phyloP scores from a whole-genome alignment of 2,113 vertebrate genomes.

The Dipodomys ordii region DNA sequence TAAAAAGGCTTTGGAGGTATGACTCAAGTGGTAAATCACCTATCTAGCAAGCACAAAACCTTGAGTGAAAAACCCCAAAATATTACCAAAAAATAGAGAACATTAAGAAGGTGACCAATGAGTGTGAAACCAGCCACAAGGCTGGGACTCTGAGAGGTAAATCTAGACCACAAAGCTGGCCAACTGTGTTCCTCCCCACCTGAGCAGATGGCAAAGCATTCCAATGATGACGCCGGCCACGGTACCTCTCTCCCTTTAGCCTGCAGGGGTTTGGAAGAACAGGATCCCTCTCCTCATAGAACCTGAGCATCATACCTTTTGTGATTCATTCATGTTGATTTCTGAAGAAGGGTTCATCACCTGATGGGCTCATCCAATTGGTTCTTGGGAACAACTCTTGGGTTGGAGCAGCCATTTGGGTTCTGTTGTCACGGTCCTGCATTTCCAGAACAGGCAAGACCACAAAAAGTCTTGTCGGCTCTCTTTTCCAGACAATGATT shows the following conservation, averaged over 20 bases:
- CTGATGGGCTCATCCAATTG: too few relatives aligned
- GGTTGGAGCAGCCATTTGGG: accelerated
- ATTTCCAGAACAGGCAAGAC: not conserved
- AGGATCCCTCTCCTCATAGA: too few relatives aligned
- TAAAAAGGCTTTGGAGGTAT: not conserved
- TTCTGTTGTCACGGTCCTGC: not conserved
- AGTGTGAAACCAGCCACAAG: not conserved
- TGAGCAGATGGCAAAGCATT: not conserved
- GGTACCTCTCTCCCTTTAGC: not conserved
- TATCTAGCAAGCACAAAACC: too few relatives aligned
- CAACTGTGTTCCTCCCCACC: accelerated
- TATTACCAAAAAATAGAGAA: too few relatives aligned
- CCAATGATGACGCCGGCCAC: too few relatives aligned
- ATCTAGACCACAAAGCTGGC: not conserved
- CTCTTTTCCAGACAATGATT: not conserved
- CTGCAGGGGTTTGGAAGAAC: not conserved
- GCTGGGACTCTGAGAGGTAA: not conserved
- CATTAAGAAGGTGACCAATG: not conserved
- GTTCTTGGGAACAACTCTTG: too few relatives aligned
- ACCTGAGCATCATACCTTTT: too few relatives aligned
- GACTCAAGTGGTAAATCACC: too few relatives aligned
- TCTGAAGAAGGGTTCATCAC: too few relatives aligned
- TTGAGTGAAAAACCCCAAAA: too few relatives aligned
- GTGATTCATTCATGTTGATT: too few relatives aligned
- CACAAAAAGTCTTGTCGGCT: not conserved